Percentiles rank a stretch among this genome's conserved stretches.
Conservation (phyloP, 1,140 invertebrate species). For the Pseudoatta argentina region DNA sequence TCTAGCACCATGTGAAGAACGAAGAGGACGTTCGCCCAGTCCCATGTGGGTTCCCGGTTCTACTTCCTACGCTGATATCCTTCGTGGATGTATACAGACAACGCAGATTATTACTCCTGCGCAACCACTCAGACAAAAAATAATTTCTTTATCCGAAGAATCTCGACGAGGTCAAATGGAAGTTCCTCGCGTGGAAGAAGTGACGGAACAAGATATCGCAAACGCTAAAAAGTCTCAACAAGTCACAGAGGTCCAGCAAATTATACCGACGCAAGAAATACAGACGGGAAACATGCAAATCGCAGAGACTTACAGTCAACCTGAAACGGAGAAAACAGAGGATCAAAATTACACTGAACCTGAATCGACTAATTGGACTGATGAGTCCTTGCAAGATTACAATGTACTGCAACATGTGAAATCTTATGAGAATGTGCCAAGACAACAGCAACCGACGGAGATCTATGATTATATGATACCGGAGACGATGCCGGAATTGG, state of each 20-base stretch:
- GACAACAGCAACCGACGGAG: constrained; percentile 61
- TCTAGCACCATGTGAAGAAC: constrained; percentile 76
- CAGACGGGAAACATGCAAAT: not conserved
- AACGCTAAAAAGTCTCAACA: not conserved
- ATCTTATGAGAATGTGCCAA: constrained; percentile 43
- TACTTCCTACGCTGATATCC: constrained; percentile 92
- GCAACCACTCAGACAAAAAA: constrained; percentile 59
- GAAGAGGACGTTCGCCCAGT: constrained; percentile 88
- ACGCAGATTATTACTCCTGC: constrained; percentile 61
- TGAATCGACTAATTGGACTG: constrained; percentile 67
- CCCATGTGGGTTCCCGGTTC: constrained; percentile 91
- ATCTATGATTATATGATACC: constrained; percentile 85
- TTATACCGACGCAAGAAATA: not conserved
- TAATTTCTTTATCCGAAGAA: constrained; percentile 64
- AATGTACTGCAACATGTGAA: constrained; percentile 61
- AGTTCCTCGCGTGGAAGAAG: not conserved
- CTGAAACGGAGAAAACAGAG: constrained; percentile 8
- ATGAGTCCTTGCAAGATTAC: constrained; percentile 70
- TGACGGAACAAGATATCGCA: not conserved
- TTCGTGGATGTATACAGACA: constrained; percentile 87
- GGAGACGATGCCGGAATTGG: constrained; percentile 84
- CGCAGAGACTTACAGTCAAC: constrained; percentile 19
- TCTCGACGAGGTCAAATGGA: not conserved
- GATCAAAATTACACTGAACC: constrained; percentile 43
- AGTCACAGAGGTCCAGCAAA: not conserved